Evolutionary conservation across 2,797 vertebrate genomes (phyloP).

Genomic region (Thamnophis elegans): DNA sequence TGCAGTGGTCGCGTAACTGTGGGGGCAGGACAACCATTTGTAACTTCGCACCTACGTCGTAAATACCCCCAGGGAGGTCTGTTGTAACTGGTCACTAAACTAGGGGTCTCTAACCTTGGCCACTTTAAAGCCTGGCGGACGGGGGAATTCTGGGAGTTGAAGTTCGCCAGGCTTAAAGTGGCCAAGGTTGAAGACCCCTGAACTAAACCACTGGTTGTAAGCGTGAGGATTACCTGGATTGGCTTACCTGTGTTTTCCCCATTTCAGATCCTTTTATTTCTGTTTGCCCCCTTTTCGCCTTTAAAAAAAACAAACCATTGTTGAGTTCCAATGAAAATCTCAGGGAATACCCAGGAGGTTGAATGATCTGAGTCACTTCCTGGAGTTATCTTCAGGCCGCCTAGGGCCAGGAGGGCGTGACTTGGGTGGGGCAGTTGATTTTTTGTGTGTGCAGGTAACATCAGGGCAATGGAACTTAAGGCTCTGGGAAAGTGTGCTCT

Average conservation of each 20-base stretch:
- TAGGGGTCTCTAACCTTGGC: too few species aligned
- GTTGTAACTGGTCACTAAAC: neutral
- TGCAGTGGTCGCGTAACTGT: neutral
- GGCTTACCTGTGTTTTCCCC: neutral
- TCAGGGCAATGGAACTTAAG: neutral
- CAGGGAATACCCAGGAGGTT: neutral
- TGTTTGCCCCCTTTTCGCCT: neutral
- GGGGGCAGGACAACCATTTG: neutral
- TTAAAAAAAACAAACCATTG: neutral
- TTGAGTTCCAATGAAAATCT: neutral
- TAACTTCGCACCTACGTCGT: neutral
- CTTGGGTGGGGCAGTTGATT: neutral
- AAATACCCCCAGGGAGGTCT: neutral
- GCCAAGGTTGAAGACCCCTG: too few species aligned
- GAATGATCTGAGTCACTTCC: conserved; percentile 13
- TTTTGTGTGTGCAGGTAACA: neutral
- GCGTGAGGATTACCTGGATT: neutral
- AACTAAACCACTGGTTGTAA: neutral
- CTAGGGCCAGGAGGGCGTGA: neutral
- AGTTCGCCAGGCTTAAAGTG: too few species aligned
- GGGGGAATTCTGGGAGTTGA: too few species aligned
- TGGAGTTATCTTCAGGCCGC: neutral
- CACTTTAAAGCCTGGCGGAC: too few species aligned
- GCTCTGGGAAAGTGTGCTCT: neutral
- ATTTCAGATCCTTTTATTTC: neutral